These are phyloP conservation scores for Thamnophis elegans DNA, from an alignment of 2,797 vertebrate species.

Conservation along the genomic window DNA sequence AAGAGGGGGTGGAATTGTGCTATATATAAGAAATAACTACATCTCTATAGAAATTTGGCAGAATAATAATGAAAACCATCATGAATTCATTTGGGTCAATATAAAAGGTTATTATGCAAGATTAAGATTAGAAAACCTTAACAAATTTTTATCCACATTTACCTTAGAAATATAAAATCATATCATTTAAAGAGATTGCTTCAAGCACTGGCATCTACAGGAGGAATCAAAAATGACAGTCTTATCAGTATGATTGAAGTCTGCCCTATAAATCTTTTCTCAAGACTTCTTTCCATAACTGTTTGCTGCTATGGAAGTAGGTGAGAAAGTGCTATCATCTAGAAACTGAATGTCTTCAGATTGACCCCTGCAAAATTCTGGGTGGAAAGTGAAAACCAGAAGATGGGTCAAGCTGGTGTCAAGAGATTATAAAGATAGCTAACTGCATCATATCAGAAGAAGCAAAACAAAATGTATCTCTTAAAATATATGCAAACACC, in stretches of 20 bases:
- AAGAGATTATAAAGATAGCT: background rate
- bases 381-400: background rate
- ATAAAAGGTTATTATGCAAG: background rate
- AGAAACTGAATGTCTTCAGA: background rate
- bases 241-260: background rate
- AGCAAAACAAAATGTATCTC: background rate
- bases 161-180: background rate
- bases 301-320: background rate
- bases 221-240: background rate
- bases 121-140: background rate
- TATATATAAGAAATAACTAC: too few species aligned
- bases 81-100: too few species aligned
- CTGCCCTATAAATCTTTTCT: background rate
- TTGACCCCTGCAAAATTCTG: background rate
- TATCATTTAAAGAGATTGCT: background rate
- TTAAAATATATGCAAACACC: background rate
- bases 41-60: too few species aligned
- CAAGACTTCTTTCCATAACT: background rate
- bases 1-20: too few species aligned
- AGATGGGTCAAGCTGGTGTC: background rate
- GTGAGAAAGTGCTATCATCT: background rate
- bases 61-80: too few species aligned
- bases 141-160: background rate
- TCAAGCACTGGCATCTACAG: background rate
- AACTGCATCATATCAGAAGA: background rate